Evolutionary conservation across 1,140 invertebrate species (phyloP), one percentile per base, ranked within the genome.

Genomic region (Melanaphis sacchari): DNA sequence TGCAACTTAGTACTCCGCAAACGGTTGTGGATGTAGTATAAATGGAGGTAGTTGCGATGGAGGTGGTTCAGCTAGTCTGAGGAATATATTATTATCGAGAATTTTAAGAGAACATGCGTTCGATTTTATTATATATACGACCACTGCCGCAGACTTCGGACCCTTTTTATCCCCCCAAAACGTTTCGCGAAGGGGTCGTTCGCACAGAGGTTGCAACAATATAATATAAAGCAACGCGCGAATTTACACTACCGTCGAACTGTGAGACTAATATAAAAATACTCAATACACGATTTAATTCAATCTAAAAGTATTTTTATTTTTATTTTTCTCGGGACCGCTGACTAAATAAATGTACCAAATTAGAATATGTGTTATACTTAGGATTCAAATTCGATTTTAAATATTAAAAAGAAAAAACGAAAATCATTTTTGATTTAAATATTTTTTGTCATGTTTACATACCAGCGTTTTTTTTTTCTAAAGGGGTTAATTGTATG

Each of bases 171-270:
- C 46, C 1, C 31, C 36, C n/a, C 21, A 8, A 85, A 87, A 38
- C 46, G 21, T 89, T 52, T 52, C 36, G 36, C 8, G 0, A 90
- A 90, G 54, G 88, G 49, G 88, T 90, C 88, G 88, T 90, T 90
- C 88, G 9, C 88, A 90, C 88, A 26, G 49, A 36, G 22, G 88
- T 52, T 0, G n/a, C 46, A 43, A 49, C 85, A 43, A 31, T 76
- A 76, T 18, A 76, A 76, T 76, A n/a, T 76, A 76, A 76, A n/a
- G 40, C 31, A 43, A 6, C 11, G 40, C 11, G 26, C 18, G 41
- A 87, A 49, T 41, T 26, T 26, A 43, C 84, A 46, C 26, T n/a
- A 21, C 7, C 21, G 46, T 2, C n/a, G 43, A n/a, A 22, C 31
- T 15, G 11, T 6, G 2, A 36, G 31, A 31, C 40, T 31, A 3